Base-by-base conservation (phyloP, 2,888 invertebrate species). In the Orgyia antiqua region DNA sequence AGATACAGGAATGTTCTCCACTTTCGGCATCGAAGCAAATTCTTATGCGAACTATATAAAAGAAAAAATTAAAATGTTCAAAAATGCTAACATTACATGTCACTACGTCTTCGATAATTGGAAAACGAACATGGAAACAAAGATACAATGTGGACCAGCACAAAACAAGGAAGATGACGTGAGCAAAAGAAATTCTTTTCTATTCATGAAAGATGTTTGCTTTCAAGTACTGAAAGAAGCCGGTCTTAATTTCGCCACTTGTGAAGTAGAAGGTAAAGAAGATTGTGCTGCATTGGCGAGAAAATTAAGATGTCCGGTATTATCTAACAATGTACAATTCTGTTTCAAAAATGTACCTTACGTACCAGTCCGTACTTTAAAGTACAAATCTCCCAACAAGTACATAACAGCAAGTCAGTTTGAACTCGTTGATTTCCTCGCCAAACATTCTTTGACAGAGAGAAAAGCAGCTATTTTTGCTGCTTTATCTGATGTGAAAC, bases 91-190 rank as follows among this genome's bases (percentile, higher is more conserved):
- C 10, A 34, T 72, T 0, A 51, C 45, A 29, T 69, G 68, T 24
- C 57, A 55, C 28, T 42, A 68, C 13, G 28, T 73, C 9, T 55
- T 72, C 23, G 62, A 71, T 50, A 67, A 69, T 2, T 62, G 67
- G 1, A 47, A 60, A 15, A 10, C 31, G 9, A 36, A 57, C 9
- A 33, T 51, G 0, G 15, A 46, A 1, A 37, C 31, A 13, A 49
- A 42, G 31, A 28, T 57, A 1, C 11, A 33, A 15, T 36, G 25
- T 4, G 18, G 31, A 9, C 2, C 15, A 27, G 9, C 12, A 10
- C 12, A 12, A 4, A 15, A 17, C 2, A 31, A 32, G 8, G 20
- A 33, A 24, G 20, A 35, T n/a, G 20, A 15, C 4, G 6, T 23
- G 1, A 28, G 24, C 9, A 17, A 24, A 13, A 4, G 10, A 0